These are phyloP conservation scores for Rambutsinella grinnellia DNA, from an alignment of 2,888 invertebrate species.

Conservation along the genomic window DNA sequence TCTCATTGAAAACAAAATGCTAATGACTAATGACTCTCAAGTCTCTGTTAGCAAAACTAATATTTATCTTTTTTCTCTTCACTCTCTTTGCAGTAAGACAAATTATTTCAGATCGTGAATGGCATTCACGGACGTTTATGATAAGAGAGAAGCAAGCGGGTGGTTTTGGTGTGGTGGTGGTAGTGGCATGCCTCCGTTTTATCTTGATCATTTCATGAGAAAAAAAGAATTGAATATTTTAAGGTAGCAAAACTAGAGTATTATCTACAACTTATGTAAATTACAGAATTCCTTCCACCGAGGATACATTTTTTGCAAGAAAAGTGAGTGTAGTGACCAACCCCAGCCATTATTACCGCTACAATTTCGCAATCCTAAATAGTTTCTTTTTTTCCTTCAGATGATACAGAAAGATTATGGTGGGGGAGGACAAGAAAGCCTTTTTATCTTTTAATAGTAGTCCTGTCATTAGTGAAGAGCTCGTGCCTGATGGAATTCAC, in stretches of 20 bases:
- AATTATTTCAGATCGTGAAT: constrained; percentile 1
- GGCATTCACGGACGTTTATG: constrained; percentile 21
- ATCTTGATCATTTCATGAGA: constrained; percentile 2
- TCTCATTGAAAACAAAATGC: constrained; percentile 3
- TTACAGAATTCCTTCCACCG: constrained; percentile 12
- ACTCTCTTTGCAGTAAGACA: background rate
- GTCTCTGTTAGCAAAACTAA: constrained; percentile 28
- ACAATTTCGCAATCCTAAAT: constrained; percentile 38
- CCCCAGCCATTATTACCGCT: constrained; percentile 40
- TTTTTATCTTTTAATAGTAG: background rate
- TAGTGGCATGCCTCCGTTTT: background rate
- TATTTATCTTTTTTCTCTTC: constrained; percentile 29
- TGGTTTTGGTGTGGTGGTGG: constrained; percentile 2
- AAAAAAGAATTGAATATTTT: background rate
- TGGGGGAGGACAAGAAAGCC: constrained; percentile 45
- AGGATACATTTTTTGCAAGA: constrained; percentile 28
- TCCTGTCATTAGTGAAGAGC: background rate
- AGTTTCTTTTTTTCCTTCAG: constrained; percentile 4
- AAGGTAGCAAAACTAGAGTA: background rate
- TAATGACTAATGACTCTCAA: constrained; percentile 9
- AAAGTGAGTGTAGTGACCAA: constrained; percentile 46
- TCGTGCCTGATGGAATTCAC: background rate
- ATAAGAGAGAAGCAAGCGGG: constrained; percentile 20
- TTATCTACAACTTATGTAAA: constrained; percentile 28
- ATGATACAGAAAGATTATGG: constrained; percentile 47